phyloP scores from a whole-genome alignment of 92 coral and sea anemone species.

The Bergia puertoricense region DNA sequence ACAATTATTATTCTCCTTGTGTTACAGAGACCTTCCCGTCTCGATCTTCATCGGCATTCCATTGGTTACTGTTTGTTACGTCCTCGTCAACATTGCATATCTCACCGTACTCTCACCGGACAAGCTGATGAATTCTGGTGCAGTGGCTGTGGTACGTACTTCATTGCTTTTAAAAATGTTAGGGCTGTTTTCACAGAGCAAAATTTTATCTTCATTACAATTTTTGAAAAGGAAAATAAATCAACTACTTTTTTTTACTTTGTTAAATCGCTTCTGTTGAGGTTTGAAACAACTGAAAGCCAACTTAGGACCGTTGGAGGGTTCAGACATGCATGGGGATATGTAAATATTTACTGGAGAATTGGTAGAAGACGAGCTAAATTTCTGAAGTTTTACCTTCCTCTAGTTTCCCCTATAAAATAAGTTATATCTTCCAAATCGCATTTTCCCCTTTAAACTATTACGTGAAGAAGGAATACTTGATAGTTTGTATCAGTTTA shows the following conservation, averaged over 20 bases:
- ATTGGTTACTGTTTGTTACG: conserved; percentile 79
- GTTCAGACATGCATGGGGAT: too few species aligned
- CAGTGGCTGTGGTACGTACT: conserved; percentile 90
- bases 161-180: neutral
- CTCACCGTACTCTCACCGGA: conserved; percentile 78
- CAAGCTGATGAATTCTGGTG: conserved; percentile 76
- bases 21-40: conserved; percentile 76
- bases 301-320: too few species aligned
- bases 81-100: conserved; percentile 86
- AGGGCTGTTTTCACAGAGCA: too few species aligned
- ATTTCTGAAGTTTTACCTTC: neutral
- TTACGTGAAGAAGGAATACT: too few species aligned
- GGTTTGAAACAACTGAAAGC: too few species aligned
- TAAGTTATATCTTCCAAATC: neutral
- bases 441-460: neutral
- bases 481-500: neutral
- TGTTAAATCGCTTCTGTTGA: too few species aligned
- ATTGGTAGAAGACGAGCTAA: too few species aligned
- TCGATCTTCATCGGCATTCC: conserved; percentile 85
- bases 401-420: neutral
- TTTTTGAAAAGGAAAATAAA: too few species aligned
- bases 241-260: too few species aligned
- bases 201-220: too few species aligned
- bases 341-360: too few species aligned
- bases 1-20: neutral